Evolutionary conservation across 2,888 invertebrate species (phyloP).

Genomic region (Muscina levida): DNA sequence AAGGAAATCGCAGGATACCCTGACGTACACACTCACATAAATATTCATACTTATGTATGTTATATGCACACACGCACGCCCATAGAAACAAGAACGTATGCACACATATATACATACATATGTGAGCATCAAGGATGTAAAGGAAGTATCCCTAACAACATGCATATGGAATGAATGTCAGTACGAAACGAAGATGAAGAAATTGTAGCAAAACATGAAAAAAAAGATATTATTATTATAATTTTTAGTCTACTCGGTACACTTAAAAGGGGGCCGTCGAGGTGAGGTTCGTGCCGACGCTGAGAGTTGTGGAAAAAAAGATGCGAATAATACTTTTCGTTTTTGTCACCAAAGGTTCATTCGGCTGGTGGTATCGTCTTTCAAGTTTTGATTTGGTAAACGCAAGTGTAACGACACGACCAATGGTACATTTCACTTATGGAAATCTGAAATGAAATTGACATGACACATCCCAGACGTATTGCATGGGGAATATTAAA

Average conservation of each 20-base stretch:
- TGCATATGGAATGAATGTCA: constrained; percentile 49
- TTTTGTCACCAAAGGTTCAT: constrained; percentile 14
- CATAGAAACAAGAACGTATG: not conserved
- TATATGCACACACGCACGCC: constrained; percentile 6
- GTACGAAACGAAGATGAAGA: constrained; percentile 21
- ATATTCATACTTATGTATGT: not conserved
- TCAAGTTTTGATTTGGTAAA: constrained; percentile 50
- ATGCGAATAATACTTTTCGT: constrained; percentile 14
- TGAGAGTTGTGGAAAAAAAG: not conserved
- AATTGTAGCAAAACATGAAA: constrained; percentile 45
- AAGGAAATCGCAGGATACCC: constrained; percentile 56
- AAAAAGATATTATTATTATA: constrained; percentile 56
- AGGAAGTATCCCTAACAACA: constrained; percentile 24
- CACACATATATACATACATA: constrained; percentile 12
- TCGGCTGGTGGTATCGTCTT: constrained; percentile 47
- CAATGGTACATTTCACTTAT: constrained; percentile 61
- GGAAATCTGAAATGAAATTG: constrained; percentile 70
- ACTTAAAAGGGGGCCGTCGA: too few relatives aligned
- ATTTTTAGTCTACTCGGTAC: constrained; percentile 40
- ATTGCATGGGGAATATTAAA: constrained; percentile 69
- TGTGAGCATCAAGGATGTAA: not conserved
- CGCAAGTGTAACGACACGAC: constrained; percentile 59
- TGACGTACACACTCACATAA: constrained; percentile 9
- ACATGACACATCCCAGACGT: constrained; percentile 69
- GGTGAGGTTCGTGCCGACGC: not conserved